Percentiles rank a stretch among this genome's conserved stretches.
Evolutionary conservation across 2,113 vertebrate species (phyloP).

Genomic region (Cnemophilus loriae): DNA sequence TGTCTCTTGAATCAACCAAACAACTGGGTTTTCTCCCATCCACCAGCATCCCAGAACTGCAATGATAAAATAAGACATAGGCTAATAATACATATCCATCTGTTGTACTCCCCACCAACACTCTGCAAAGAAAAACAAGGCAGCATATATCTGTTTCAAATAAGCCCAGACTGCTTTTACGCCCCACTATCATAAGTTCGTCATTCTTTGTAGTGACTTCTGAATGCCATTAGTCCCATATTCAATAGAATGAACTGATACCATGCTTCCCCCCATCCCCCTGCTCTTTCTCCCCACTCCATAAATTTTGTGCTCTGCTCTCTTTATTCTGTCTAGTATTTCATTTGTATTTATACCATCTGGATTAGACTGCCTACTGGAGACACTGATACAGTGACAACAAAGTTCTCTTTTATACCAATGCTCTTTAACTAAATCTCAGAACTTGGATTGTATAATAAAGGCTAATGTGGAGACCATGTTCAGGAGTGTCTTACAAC

Average conservation of each 20-base stretch:
- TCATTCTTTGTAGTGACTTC: background rate
- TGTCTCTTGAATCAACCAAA: background rate
- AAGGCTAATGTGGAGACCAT: background rate
- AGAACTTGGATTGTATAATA: background rate
- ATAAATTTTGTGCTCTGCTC: background rate
- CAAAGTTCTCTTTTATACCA: background rate
- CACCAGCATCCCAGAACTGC: background rate
- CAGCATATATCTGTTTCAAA: background rate
- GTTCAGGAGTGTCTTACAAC: background rate
- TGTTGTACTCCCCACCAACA: background rate
- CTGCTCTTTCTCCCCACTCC: background rate
- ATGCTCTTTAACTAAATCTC: background rate
- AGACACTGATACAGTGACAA: background rate
- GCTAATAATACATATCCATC: background rate
- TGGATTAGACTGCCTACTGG: background rate
- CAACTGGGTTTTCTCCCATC: background rate
- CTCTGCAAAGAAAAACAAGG: background rate
- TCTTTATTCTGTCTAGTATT: background rate
- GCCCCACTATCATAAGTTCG: background rate
- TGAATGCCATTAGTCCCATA: background rate
- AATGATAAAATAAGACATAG: background rate
- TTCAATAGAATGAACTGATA: background rate
- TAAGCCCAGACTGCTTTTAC: background rate
- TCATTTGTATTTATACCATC: background rate
- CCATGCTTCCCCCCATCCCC: background rate